A percentile compares a stretch with the other conserved stretches of the same genome.
Evolutionary conservation across 1,140 invertebrate species (phyloP).

Genomic region (Diorhabda carinulata): DNA sequence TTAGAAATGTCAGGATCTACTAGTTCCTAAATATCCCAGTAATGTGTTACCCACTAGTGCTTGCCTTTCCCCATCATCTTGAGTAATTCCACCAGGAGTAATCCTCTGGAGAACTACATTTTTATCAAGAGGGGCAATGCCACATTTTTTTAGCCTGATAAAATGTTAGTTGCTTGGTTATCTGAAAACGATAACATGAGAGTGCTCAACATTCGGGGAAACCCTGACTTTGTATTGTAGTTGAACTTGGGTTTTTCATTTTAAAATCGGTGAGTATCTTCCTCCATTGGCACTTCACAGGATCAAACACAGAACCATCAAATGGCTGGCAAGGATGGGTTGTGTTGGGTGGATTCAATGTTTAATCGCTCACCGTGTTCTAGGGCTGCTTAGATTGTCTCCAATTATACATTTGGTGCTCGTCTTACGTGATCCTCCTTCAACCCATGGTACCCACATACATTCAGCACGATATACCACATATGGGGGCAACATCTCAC

Average conservation of each 20-base stretch:
- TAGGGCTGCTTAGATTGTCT: not conserved
- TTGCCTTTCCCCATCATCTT: not conserved
- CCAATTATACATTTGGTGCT: not conserved
- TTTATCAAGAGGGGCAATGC: not conserved
- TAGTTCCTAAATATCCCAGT: not conserved
- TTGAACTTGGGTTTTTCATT: not conserved
- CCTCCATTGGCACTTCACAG: not conserved
- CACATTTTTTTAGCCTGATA: not conserved
- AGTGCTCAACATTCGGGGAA: conserved; percentile 1
- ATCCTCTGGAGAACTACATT: not conserved
- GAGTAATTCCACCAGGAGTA: not conserved
- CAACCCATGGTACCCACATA: not conserved
- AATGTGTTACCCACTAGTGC: not conserved
- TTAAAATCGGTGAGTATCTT: not conserved
- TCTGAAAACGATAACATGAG: not conserved
- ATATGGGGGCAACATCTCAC: not conserved
- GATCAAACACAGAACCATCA: not conserved
- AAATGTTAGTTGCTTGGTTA: not conserved
- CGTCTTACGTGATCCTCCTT: not conserved
- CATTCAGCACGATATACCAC: conserved; percentile 4
- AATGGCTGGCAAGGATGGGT: not conserved
- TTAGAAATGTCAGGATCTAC: not conserved
- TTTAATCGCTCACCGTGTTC: not conserved
- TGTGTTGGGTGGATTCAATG: not conserved
- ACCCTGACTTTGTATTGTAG: conserved; percentile 2